Conservation (phyloP, 2,888 invertebrate species). For the Acanthopleura granulata region DNA sequence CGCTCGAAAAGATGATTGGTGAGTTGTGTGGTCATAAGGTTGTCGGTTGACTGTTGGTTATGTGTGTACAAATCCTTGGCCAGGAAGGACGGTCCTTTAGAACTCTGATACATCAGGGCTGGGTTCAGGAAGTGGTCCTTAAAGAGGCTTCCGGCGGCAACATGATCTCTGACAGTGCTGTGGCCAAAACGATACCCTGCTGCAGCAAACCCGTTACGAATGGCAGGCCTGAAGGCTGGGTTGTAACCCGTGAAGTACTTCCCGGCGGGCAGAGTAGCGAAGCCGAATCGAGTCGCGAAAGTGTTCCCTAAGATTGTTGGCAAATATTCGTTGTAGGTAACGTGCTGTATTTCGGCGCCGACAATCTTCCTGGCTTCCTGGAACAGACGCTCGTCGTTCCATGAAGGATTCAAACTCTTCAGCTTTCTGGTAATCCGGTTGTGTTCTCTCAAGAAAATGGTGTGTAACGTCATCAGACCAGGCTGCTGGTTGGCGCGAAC, state of each 20-base stretch:
- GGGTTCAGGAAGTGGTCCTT: slow-evolving; percentile 18
- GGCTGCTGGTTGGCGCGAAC: slow-evolving; percentile 88
- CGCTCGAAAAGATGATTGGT: slow-evolving; percentile 20
- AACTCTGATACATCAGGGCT: not conserved
- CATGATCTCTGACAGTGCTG: slow-evolving; percentile 31
- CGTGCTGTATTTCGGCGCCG: slow-evolving; percentile 77
- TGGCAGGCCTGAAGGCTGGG: slow-evolving; percentile 41
- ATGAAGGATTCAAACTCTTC: slow-evolving; percentile 83
- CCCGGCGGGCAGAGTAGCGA: slow-evolving; percentile 85
- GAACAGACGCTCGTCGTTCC: slow-evolving; percentile 75
- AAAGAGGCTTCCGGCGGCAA: not conserved
- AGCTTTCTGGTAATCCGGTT: slow-evolving; percentile 85
- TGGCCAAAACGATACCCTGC: slow-evolving; percentile 65
- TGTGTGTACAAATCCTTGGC: not conserved
- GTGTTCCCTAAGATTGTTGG: slow-evolving; percentile 92
- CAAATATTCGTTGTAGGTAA: slow-evolving; percentile 72
- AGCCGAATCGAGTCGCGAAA: slow-evolving; percentile 87
- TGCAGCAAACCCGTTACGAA: slow-evolving; percentile 57
- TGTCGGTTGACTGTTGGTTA: slow-evolving; percentile 8
- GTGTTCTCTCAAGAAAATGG: slow-evolving; percentile 81
- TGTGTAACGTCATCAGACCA: slow-evolving; percentile 86
- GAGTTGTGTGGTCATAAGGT: not conserved
- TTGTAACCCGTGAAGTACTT: slow-evolving; percentile 73
- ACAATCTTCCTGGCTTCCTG: slow-evolving; percentile 77
- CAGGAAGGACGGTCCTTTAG: not conserved